Conservation (phyloP, 64 coral and sea anemone genomes). For the Montipora foliosa region DNA sequence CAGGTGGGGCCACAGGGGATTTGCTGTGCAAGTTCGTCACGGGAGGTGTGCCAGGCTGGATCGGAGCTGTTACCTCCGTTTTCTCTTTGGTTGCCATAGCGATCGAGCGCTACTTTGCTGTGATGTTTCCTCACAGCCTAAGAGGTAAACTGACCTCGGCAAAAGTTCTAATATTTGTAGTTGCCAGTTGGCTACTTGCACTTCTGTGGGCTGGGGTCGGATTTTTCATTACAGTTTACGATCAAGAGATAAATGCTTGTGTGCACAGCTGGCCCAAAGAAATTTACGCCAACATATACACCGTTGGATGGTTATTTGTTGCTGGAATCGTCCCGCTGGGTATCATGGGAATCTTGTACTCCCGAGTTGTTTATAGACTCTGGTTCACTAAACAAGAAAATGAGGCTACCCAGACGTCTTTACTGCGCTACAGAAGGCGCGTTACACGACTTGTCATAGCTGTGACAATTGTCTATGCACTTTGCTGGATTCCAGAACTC, state of each 20-base stretch:
- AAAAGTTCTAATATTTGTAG: neutral
- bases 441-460: conserved; percentile 11
- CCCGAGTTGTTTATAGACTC: neutral
- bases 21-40: conserved; percentile 18
- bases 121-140: neutral
- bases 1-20: neutral
- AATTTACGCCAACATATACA: conserved; percentile 4
- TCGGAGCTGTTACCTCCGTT: neutral
- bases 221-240: conserved; percentile 19
- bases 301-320: conserved; percentile 3
- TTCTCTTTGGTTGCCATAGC: conserved; percentile 21
- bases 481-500: conserved; percentile 20
- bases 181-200: neutral
- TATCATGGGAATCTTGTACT: conserved; percentile 12
- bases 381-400: neutral
- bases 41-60: conserved; percentile 6
- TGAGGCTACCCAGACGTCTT: conserved; percentile 7
- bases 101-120: neutral
- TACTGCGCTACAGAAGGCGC: conserved; percentile 12
- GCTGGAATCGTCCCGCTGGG: neutral
- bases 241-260: neutral
- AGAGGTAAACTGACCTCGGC: neutral
- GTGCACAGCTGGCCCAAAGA: conserved; percentile 20
- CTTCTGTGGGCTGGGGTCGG: conserved; percentile 4
- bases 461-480: conserved; percentile 11